Evolutionary conservation across 1,140 invertebrate species (phyloP).

Genomic region (Protaetia brevitarsis): DNA sequence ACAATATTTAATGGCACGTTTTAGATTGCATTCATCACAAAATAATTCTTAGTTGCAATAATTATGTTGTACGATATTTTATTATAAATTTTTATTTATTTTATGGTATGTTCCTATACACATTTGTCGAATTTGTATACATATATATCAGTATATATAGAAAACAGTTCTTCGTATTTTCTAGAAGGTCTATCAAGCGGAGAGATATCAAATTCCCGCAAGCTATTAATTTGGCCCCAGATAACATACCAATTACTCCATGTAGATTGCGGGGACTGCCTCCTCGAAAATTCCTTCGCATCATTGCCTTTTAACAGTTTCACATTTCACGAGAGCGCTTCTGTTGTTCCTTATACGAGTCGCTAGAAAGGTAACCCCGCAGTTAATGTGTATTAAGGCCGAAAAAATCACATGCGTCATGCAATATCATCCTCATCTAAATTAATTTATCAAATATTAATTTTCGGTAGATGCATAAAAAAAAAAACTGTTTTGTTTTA

Average conservation of each 20-base stretch:
- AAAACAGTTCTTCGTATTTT: not conserved
- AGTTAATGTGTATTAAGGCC: not conserved
- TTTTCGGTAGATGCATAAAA: constrained; percentile 11
- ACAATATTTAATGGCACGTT: too few species aligned
- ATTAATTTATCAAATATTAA: constrained; percentile 19
- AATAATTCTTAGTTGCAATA: too few species aligned
- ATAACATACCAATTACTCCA: constrained; percentile 3
- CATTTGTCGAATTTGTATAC: too few species aligned
- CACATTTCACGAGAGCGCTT: constrained; percentile 6
- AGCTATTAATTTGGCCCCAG: not conserved
- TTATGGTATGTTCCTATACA: too few species aligned
- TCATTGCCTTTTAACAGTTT: constrained; percentile 12
- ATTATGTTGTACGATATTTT: too few species aligned
- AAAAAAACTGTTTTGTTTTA: constrained; percentile 7
- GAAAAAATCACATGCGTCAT: not conserved
- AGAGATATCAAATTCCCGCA: not conserved
- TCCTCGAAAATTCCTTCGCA: not conserved
- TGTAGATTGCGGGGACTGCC: not conserved
- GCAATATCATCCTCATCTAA: constrained; percentile 18
- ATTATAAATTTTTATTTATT: too few species aligned
- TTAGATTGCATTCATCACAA: too few species aligned
- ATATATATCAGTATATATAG: too few species aligned
- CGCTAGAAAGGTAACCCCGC: constrained; percentile 1
- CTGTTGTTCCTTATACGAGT: constrained; percentile 1
- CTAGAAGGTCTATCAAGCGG: not conserved